Conservation (phyloP, 2,113 vertebrate genomes). For the Cacatua alba region DNA sequence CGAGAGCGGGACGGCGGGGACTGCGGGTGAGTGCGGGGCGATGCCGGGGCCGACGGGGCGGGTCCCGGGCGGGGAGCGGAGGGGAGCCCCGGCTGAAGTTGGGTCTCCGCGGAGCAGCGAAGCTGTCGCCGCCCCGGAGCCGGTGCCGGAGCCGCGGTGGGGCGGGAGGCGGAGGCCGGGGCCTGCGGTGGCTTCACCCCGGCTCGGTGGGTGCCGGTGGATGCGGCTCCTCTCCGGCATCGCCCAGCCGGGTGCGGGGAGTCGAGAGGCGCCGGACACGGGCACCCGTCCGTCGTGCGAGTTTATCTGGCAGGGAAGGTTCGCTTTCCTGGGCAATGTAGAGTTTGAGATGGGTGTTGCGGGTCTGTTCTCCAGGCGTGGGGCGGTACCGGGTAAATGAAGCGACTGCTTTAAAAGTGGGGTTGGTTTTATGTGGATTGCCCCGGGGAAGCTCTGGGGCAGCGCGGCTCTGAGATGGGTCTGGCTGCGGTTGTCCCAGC, state of each 20-base stretch:
- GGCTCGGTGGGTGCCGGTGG: background rate
- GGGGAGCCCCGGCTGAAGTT: background rate
- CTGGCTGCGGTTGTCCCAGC: background rate
- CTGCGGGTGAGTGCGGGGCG: background rate
- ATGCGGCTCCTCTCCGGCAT: background rate
- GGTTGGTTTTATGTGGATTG: background rate
- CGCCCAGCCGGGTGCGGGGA: background rate
- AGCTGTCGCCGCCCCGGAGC: too few species aligned
- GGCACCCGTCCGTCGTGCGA: background rate
- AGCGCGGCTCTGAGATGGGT: rapidly evolving
- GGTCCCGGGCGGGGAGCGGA: background rate
- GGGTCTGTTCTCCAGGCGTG: too few species aligned
- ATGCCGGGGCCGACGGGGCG: background rate
- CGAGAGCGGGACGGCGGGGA: background rate
- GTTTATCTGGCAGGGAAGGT: background rate
- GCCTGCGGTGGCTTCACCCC: background rate
- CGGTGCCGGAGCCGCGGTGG: background rate
- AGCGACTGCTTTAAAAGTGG: background rate
- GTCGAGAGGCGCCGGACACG: background rate
- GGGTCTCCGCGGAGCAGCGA: background rate
- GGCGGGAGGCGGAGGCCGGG: background rate
- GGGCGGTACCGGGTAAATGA: rapidly evolving
- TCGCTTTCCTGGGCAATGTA: rapidly evolving
- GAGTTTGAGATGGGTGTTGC: background rate
- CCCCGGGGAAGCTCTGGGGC: background rate